Base-by-base conservation (phyloP, 2,888 invertebrate species). In the Lithodes maja region DNA sequence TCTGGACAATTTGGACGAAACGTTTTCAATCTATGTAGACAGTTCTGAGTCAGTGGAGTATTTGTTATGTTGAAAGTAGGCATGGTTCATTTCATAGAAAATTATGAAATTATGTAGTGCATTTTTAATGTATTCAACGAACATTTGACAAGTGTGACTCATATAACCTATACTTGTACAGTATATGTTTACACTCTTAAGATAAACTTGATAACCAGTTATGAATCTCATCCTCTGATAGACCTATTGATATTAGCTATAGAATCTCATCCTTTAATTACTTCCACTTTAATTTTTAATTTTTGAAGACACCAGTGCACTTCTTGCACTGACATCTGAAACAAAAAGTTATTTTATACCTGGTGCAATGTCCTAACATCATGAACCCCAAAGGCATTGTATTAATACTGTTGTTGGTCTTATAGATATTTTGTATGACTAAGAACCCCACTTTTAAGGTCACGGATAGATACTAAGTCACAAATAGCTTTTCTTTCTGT, bases 211-310 rank as follows among this genome's bases (percentile, higher is more conserved):
- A 85, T 90, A 87, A 90, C 82, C 83, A 90, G 79, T 87, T 85
- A 87, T 85, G 87, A 90, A 90, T 90, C 90, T 90, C 90, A 50
- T 77, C 87, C 87, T 90, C 85, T 85, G 78, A 82, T 90, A 82
- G 87, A 81, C 90, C 87, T 90, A 87, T 90, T 90, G 90, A 90
- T 90, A 90, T 90, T 90, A 90, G 85, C 87, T 90, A 69, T 85
- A 87, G 87, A 90, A 90, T 90, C 90, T 90, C 90, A 87, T 86
- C 75, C 85, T 75, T 80, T 83, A 80, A 83, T 82, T 86, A 86
- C 89, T 88, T 84, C 78, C 78, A 88, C 83, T 83, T 83, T 61
- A 74, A 77, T 7, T 86, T 83, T 82, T 77, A 79, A 71, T 89
- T 89, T 89, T 89, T 89, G 85, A 89, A 74, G 71, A 75, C 83